These are phyloP conservation scores for Heliconius cydno DNA, from an alignment of 2,888 invertebrate species.

Conservation along the genomic window DNA sequence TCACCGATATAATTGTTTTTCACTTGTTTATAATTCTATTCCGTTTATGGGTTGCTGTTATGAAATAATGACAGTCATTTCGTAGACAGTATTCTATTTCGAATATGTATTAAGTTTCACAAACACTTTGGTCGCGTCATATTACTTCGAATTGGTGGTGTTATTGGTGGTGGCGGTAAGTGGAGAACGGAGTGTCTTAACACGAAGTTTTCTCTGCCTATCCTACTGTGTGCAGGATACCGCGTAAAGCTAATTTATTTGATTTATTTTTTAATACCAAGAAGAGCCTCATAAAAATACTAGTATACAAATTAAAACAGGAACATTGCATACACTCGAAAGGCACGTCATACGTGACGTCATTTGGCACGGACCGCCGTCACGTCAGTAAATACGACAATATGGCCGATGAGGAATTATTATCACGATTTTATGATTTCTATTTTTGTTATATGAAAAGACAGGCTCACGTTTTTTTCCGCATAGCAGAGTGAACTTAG, in stretches of 20 bases:
- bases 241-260: not conserved
- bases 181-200: too few relatives aligned
- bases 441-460: slow-evolving; percentile 39
- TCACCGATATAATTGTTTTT: not conserved
- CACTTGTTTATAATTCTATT: not conserved
- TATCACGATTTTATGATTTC: slow-evolving; percentile 42
- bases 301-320: slow-evolving; percentile 1
- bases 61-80: too few relatives aligned
- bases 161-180: too few relatives aligned
- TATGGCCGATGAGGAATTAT: slow-evolving; percentile 41
- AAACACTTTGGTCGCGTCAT: too few relatives aligned
- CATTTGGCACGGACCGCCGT: slow-evolving; percentile 43
- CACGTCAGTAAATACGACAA: slow-evolving; percentile 41
- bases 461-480: not conserved
- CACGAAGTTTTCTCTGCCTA: too few relatives aligned
- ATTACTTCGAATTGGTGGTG: too few relatives aligned
- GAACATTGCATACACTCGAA: slow-evolving; percentile 16
- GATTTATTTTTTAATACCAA: not conserved
- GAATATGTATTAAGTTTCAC: too few relatives aligned
- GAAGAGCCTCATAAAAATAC: not conserved
- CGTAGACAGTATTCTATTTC: too few relatives aligned
- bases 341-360: slow-evolving; percentile 42
- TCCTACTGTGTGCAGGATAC: too few relatives aligned
- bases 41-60: not conserved
- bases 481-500: not conserved